Percentiles rank a stretch among this genome's conserved stretches.
Evolutionary conservation across 2,113 vertebrate genomes (phyloP).

Genomic region (Cricetomys ansorgei): DNA sequence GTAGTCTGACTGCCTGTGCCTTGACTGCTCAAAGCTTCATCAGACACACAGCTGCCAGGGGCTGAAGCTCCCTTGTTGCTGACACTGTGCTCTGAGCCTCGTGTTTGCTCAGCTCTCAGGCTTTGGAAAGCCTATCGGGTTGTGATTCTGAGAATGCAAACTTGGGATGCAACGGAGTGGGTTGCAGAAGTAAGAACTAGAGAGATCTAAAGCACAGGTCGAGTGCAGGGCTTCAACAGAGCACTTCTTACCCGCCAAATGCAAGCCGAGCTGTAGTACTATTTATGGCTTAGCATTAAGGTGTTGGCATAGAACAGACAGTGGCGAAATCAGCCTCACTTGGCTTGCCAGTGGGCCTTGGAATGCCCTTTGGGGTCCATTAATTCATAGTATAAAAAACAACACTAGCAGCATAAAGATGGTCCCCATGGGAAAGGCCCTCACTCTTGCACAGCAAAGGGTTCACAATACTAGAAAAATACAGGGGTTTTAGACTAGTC

Average conservation of each 20-base stretch:
- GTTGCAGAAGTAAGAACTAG: neutral
- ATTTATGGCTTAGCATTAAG: neutral
- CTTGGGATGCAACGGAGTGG: neutral
- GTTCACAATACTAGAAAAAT: neutral
- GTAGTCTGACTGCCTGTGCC: neutral
- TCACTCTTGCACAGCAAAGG: neutral
- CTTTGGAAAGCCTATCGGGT: neutral
- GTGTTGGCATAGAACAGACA: neutral
- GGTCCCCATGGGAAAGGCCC: neutral
- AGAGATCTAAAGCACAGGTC: neutral
- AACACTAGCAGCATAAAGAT: neutral
- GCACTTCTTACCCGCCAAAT: neutral
- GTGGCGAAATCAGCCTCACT: neutral
- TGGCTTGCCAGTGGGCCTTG: neutral
- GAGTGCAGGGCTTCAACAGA: constrained; percentile 29
- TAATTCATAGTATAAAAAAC: neutral
- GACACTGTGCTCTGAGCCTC: neutral
- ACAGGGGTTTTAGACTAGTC: neutral
- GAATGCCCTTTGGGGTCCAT: too few species aligned
- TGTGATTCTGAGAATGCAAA: neutral
- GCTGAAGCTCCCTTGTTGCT: neutral
- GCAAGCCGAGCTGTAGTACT: neutral
- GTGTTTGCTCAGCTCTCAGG: neutral
- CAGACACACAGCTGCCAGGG: neutral
- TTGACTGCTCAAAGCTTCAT: neutral